Percentiles rank a stretch among this genome's conserved stretches.
Evolutionary conservation across 2,888 invertebrate genomes (phyloP).

Genomic region (Ochropleura plecta): DNA sequence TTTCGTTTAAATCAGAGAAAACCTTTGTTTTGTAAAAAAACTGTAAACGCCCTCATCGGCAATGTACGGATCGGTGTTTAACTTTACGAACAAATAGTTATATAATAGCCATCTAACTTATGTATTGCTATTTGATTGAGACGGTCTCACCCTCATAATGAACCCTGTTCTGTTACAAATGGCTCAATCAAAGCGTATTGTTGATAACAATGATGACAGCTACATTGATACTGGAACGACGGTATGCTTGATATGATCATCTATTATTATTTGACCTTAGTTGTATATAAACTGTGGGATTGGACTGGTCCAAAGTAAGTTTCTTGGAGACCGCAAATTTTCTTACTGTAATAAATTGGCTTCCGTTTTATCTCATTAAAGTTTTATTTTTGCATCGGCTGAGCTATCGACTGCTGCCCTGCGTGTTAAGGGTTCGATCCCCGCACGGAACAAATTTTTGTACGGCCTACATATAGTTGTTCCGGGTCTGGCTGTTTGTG

Average conservation of each 20-base stretch:
- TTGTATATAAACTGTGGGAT: background rate
- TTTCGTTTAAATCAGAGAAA: background rate
- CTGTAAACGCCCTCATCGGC: background rate
- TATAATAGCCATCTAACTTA: background rate
- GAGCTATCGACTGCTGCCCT: no score
- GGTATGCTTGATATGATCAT: background rate
- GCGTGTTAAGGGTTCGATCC: no score
- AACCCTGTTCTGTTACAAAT: slow-evolving; percentile 26
- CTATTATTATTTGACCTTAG: background rate
- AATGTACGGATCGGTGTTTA: background rate
- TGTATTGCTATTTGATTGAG: slow-evolving; percentile 23
- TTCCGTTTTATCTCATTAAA: slow-evolving; percentile 10
- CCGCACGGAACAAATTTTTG: no score
- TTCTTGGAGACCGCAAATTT: background rate
- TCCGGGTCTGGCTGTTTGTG: no score
- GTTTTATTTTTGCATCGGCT: no score
- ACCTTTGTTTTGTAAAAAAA: background rate
- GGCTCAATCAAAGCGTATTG: slow-evolving; percentile 43
- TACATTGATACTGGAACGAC: slow-evolving; percentile 8
- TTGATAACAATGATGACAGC: slow-evolving; percentile 18
- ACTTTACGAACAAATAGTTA: slow-evolving; percentile 1
- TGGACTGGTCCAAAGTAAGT: background rate
- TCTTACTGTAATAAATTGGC: background rate
- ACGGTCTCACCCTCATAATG: background rate
- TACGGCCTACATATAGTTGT: no score